phyloP scores from a whole-genome alignment of 2,113 vertebrate species.

The Ptychochromis oligacanthus region DNA sequence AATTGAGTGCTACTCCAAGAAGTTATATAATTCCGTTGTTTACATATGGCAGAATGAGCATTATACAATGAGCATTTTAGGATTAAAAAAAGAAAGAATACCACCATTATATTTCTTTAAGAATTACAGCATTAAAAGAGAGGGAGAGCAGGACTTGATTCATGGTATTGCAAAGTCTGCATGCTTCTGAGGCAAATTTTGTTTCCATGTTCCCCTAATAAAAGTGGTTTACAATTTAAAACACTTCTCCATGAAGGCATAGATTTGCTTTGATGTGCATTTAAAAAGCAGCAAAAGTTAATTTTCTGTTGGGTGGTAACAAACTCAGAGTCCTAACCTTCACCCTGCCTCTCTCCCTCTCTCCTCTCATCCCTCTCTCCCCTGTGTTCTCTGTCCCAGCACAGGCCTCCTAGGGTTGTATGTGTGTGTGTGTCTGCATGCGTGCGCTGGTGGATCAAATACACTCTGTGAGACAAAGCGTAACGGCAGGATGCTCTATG shows the following conservation, averaged over 20 bases:
- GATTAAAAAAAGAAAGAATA: too few relatives aligned
- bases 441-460: conserved; percentile 70
- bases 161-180: not conserved
- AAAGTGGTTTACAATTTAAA: not conserved
- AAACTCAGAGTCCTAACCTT: conserved; percentile 65
- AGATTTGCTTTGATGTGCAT: not conserved
- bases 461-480: conserved; percentile 75
- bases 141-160: not conserved
- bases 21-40: not conserved
- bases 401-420: conserved; percentile 50
- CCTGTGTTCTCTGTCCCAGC: conserved; percentile 62
- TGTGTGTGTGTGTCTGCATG: conserved; percentile 17
- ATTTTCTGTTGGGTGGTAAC: conserved; percentile 37
- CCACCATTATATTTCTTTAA: not conserved
- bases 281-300: conserved; percentile 31
- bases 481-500: conserved; percentile 65
- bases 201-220: not conserved
- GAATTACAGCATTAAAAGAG: not conserved
- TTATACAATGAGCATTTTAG: not conserved
- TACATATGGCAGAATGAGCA: not conserved
- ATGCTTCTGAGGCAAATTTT: not conserved
- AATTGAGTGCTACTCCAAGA: not conserved
- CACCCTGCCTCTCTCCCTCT: conserved; percentile 33
- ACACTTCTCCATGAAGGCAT: not conserved
- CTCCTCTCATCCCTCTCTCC: conserved; percentile 56